Evolutionary conservation across 2,888 invertebrate species (phyloP).

Genomic region (Stomorhina lunata): DNA sequence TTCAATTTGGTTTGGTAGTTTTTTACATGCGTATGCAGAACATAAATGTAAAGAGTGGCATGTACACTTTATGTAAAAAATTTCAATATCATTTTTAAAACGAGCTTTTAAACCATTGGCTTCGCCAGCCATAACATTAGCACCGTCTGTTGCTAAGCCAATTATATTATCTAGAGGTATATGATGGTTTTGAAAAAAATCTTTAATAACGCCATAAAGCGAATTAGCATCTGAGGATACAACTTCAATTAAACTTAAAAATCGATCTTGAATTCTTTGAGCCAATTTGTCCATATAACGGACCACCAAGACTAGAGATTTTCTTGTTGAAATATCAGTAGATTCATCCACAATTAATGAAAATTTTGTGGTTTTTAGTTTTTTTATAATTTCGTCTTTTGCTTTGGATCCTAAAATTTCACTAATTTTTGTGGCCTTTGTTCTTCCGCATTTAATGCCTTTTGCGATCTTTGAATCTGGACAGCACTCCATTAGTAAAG

Average conservation of each 20-base stretch:
- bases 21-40: background rate
- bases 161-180: background rate
- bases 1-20: background rate
- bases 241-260: background rate
- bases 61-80: background rate
- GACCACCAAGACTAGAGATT: background rate
- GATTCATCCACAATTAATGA: slow-evolving; percentile 8
- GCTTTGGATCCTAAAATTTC: background rate
- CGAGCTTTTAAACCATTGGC: background rate
- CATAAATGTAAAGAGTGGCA: background rate
- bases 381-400: background rate
- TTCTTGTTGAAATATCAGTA: background rate
- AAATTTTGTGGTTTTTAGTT: background rate
- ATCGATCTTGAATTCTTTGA: background rate
- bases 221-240: background rate
- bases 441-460: slow-evolving; percentile 15
- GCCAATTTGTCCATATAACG: background rate
- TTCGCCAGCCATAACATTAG: background rate
- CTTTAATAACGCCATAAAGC: background rate
- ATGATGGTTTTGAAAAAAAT: background rate
- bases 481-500: slow-evolving; percentile 20
- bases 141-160: background rate
- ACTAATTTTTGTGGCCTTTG: background rate
- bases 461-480: slow-evolving; percentile 19
- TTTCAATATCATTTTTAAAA: background rate